Conservation (phyloP, 2,113 vertebrate species). For the Orcinus orca region DNA sequence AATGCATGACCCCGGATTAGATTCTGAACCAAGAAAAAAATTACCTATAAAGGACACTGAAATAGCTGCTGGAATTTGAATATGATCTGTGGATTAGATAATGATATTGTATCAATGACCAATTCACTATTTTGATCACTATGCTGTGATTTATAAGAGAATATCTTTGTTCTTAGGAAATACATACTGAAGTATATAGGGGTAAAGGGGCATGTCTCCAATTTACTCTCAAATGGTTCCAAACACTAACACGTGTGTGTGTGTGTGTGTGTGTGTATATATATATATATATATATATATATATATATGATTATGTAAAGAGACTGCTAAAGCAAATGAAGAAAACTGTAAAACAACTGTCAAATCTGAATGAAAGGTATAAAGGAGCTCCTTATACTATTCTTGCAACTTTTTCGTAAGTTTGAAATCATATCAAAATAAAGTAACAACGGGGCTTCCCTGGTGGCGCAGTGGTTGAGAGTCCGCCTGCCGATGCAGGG, state of each 20-base stretch:
- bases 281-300: not conserved
- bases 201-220: not conserved
- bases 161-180: constrained; percentile 20
- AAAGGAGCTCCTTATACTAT: not conserved
- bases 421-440: constrained; percentile 30
- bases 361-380: not conserved
- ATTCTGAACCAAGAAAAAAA: not conserved
- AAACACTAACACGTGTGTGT: not conserved
- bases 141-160: not conserved
- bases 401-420: not conserved
- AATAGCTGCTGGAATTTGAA: not conserved
- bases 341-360: not conserved
- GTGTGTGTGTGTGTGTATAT: no score
- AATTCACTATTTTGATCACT: not conserved
- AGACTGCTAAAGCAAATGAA: not conserved
- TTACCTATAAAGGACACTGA: not conserved
- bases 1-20: not conserved
- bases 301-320: not conserved
- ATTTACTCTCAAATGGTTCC: not conserved
- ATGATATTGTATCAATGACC: not conserved
- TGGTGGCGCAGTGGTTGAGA: no score
- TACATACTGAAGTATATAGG: not conserved
- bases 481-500: no score
- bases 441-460: not conserved
- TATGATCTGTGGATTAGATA: not conserved